Evolutionary conservation across 2,113 vertebrate genomes (phyloP), one percentile per base, ranked within the genome.

Genomic region (Cairina moschata): DNA sequence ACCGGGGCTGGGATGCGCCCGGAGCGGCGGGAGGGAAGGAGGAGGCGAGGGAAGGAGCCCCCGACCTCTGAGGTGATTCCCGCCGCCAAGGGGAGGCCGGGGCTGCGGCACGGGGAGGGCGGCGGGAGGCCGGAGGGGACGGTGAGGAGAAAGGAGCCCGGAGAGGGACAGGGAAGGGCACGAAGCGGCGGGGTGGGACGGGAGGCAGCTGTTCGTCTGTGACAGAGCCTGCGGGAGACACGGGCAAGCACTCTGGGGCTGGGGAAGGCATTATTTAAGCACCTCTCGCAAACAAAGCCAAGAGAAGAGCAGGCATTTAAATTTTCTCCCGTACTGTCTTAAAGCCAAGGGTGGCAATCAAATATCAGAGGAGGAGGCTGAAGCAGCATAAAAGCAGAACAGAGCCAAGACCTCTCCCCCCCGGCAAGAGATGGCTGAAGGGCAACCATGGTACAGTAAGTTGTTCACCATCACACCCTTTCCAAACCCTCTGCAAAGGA

Each of bases 391-490:
- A 73, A 58, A 1, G 31, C 85, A 48, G 31, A 48, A 12, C 62
- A 66, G 75, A 78, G 68, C 17, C 81, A 26, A 54, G 76, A 68
- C 52, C 58, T 34, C 31, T 55, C 44, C 40, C 28, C 18, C 48
- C 3, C 65, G 21, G 80, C 65, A 34, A 52, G 65, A 44, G 82
- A 66, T 14, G 76, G 69, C 94, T 20, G 83, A 21, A 95, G 94
- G 91, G 83, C 87, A 86, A 5, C 26, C 3, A 2, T 9, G 14
- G 17, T 10, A 31, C 92, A 71, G 72, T 73, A 20, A 86, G 95
- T 58, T 78, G 54, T 32, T 77, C 76, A 55, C 83, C 55, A 56
- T 25, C 32, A 6, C 60, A 48, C 69, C 9, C 10, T 26, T 52
- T 23, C 66, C 62, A 29, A 0, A 34, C 17, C 36, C 44, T 29